Base-by-base conservation (phyloP, 1,140 invertebrate genomes). In the Aporrectodea caliginosa region DNA sequence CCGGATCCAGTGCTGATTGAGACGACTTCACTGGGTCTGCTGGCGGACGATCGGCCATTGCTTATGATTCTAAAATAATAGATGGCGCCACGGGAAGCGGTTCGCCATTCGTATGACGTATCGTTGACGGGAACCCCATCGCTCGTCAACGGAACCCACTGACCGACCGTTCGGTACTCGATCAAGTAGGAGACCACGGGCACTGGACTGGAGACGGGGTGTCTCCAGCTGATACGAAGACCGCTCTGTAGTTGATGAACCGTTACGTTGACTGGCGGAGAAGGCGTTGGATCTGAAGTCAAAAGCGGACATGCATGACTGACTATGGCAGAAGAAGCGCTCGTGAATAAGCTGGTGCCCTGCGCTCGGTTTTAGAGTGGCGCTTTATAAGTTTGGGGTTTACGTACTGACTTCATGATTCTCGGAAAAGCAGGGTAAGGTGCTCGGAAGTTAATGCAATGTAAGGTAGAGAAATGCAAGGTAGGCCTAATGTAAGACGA, bases 131-230 rank as follows among this genome's bases (percentile, higher is more conserved):
- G 43, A 6, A 58, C 6, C 22, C 43, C 43, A 22, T 58, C 43
- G 43, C 43, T 22, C 88, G 94, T 94, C 82, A 95, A 91, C 70
- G 91, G 92, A 88, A 94, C 95, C 94, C 94, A 96, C 82, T 92
- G 91, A 34, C 58, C 76, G 34, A 82, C 81, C 78, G 93, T 93
- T 87, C 79, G 92, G 90, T 95, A 96, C 88, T 95, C 94, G 87
- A 97, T 95, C 75, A 93, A 93, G 88, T 96, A 97, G 89, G 94
- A 94, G 86, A 94, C 93, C 81, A 96, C 92, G 31, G 87, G 85
- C 27, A 88, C 84, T 30, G 92, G 90, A 81, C 91, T 91, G 85
- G 95, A 93, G 73, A 92, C 82, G 43, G 43, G 43, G 6, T 6
- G 43, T 58, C 22, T 58, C 43, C 43, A 58, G 43, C 43, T 58